Base-by-base conservation (phyloP, 2,797 vertebrate genomes). In the Epinephelus coioides region DNA sequence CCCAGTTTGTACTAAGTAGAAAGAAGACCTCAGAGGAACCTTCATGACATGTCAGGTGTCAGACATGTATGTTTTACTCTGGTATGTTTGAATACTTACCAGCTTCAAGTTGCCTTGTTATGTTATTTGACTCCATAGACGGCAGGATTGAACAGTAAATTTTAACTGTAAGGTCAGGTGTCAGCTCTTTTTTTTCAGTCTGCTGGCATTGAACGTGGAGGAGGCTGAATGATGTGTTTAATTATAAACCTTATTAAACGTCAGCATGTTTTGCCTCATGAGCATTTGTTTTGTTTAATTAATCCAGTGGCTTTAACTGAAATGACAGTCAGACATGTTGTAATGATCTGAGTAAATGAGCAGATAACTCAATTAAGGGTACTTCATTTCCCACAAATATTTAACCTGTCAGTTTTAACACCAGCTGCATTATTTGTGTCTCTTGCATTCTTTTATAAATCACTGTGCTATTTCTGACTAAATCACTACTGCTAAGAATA, bases 91-190 rank as follows among this genome's bases (percentile, higher is more conserved):
- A 49, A 71, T 57, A 60, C 64, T 43, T 53, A 8, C 18, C 47
- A 27, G 61, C 25, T 25, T 84, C 76, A 30, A 51, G 55, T 73
- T 73, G 23, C 59, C 51, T 54, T 76, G 63, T 88, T 89, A 75
- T 79, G 86, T 76, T 46, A 89, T 53, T 78, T 49, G 63, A 84
- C 49, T 59, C 80, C 62, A 43, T 73, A 17, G 40, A 43, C 10
- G 2, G 40, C 2, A 25, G 5, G 47, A 46, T 59, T 62, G 62
- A n/a, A 18, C 30, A 55, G 19, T 66, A 18, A 11, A 72, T 54
- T 67, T 68, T 14, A 62, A 4, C 13, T 56, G 19, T 4, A 12
- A 44, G 25, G 0, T 60, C 63, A 67, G n/a, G 40, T 59, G 70
- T 67, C 46, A 62, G 6, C 55, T 53, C 57, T 67, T 18, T 69